These are phyloP conservation scores for Acanthosepion lycidas DNA, from an alignment of 2,888 invertebrate genomes.

Conservation along the genomic window DNA sequence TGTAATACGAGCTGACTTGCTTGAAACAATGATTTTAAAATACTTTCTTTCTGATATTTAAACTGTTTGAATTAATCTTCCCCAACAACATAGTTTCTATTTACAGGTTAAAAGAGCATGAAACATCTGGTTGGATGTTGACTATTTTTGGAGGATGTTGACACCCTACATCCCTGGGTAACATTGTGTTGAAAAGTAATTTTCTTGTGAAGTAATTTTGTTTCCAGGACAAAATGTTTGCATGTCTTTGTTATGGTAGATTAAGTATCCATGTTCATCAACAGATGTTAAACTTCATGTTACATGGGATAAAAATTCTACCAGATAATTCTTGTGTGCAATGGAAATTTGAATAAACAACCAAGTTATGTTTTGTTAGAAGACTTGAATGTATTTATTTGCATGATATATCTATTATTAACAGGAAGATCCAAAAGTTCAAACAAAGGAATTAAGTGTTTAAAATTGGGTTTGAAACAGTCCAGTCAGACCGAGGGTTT, in stretches of 20 bases:
- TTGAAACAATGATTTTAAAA: no score
- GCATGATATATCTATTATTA: not conserved
- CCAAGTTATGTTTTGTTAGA: not conserved
- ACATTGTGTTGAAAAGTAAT: not conserved
- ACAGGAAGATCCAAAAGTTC: not conserved
- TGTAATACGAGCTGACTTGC: no score
- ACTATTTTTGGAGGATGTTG: not conserved
- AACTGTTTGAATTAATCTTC: no score
- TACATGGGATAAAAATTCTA: not conserved
- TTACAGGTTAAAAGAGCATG: no score
- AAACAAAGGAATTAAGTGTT: not conserved
- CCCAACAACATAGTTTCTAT: no score
- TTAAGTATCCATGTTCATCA: not conserved
- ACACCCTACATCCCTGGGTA: not conserved
- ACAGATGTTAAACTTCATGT: not conserved
- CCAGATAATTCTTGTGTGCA: not conserved
- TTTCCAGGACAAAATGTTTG: not conserved
- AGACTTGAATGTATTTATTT: not conserved
- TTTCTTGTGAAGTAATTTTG: not conserved
- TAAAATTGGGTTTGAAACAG: not conserved
- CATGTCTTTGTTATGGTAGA: not conserved
- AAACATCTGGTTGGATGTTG: no score
- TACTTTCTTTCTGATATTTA: no score
- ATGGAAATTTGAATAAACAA: not conserved
- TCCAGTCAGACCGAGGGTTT: not conserved